Evolutionary conservation across 2,888 invertebrate genomes (phyloP).

Genomic region (Molorchus minor): DNA sequence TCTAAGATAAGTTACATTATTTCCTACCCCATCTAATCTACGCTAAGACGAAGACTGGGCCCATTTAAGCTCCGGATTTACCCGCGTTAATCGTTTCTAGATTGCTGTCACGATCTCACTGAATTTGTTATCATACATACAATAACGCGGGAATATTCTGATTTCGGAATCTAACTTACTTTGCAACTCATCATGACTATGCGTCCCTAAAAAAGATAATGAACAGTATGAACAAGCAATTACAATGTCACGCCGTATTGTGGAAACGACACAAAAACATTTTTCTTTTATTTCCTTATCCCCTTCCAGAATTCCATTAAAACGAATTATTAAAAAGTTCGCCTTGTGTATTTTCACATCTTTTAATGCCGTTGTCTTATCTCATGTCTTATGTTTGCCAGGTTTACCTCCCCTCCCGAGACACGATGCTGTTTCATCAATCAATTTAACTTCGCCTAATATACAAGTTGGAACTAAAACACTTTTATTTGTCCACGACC

Average conservation of each 20-base stretch:
- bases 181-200: slow-evolving; percentile 22
- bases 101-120: slow-evolving; percentile 51
- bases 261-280: slow-evolving; percentile 8
- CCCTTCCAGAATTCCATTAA: slow-evolving; percentile 19
- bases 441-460: too few relatives aligned
- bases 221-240: slow-evolving; percentile 19
- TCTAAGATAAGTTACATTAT: slow-evolving; percentile 56
- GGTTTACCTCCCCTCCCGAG: too few relatives aligned
- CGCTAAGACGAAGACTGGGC: slow-evolving; percentile 51
- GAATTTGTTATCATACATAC: slow-evolving; percentile 30
- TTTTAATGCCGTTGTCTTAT: slow-evolving; percentile 8
- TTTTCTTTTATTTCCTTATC: slow-evolving; percentile 13
- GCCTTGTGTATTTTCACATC: slow-evolving; percentile 20
- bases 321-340: slow-evolving; percentile 26
- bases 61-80: slow-evolving; percentile 53
- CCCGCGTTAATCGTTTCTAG: slow-evolving; percentile 54
- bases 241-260: slow-evolving; percentile 14
- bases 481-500: too few relatives aligned
- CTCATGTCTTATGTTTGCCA: slow-evolving; percentile 12
- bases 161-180: slow-evolving; percentile 24
- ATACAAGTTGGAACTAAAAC: too few relatives aligned
- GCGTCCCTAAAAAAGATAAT: slow-evolving; percentile 19
- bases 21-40: slow-evolving; percentile 54
- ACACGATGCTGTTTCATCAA: too few relatives aligned
- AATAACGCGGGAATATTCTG: slow-evolving; percentile 27